Percentiles rank a stretch among this genome's conserved stretches.
Conservation (phyloP, 2,113 vertebrate genomes). For the Xiphophorus maculatus region DNA sequence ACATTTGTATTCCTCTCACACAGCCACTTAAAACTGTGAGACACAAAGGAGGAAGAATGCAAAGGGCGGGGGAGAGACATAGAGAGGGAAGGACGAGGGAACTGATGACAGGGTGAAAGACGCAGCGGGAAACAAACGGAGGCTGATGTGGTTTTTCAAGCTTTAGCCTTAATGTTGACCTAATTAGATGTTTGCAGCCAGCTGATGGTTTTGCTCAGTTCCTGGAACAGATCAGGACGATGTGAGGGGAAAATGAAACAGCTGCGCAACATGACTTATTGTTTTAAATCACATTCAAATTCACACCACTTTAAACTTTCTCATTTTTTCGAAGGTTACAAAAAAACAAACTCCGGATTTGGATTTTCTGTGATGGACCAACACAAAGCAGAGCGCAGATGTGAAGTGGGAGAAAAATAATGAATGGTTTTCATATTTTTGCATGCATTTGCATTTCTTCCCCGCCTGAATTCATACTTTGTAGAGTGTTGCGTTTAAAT, state of each 20-base stretch:
- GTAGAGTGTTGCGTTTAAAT: not conserved
- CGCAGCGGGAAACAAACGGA: slow-evolving; percentile 18
- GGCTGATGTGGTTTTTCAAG: slow-evolving; percentile 7
- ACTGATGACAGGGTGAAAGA: slow-evolving; percentile 7
- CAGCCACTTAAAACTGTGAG: slow-evolving; percentile 15
- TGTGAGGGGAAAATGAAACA: slow-evolving; percentile 22
- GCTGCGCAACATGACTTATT: not conserved
- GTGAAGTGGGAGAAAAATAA: too few relatives aligned
- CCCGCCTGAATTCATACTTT: not conserved
- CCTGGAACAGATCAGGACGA: slow-evolving; percentile 17
- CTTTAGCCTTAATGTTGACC: slow-evolving; percentile 51
- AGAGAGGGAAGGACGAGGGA: not conserved
- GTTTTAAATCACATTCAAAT: not conserved
- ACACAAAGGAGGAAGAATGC: not conserved
- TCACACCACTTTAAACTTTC: not conserved
- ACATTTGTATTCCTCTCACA: slow-evolving; percentile 21
- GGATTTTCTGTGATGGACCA: not conserved
- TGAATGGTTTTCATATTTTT: too few relatives aligned
- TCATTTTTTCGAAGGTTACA: not conserved
- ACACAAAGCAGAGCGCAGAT: not conserved
- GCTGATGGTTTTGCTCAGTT: slow-evolving; percentile 2
- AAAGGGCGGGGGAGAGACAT: not conserved
- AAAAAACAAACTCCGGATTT: not conserved
- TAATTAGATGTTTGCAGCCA: slow-evolving; percentile 51
- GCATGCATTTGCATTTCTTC: too few relatives aligned